Percentiles rank a stretch among this genome's conserved stretches.
phyloP scores from a whole-genome alignment of 2,888 invertebrate species.

The Hirtodrosophila duncani region DNA sequence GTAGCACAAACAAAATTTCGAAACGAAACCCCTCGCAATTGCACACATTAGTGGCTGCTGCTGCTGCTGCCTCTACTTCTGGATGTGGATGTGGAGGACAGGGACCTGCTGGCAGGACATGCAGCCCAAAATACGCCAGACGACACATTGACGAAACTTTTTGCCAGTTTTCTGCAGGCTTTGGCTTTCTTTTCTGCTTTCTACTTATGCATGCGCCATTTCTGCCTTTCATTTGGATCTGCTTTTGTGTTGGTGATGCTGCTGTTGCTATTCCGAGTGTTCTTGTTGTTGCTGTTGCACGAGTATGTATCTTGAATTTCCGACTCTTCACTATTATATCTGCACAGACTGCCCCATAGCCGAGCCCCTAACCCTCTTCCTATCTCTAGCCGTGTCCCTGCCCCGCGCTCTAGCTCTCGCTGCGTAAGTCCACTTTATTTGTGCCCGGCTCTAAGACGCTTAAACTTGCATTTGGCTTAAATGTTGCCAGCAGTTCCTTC shows the following conservation, averaged over 20 bases:
- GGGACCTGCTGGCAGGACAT: constrained; percentile 15
- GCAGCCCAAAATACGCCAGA: constrained; percentile 28
- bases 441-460: constrained; percentile 53
- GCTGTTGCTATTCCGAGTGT: too few species aligned
- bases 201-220: constrained; percentile 25
- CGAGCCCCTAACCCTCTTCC: constrained; percentile 5
- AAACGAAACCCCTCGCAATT: constrained; percentile 48
- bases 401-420: constrained; percentile 17
- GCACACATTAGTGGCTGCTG: constrained; percentile 59
- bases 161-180: constrained; percentile 35
- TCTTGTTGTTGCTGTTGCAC: too few species aligned
- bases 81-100: constrained; percentile 5
- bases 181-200: constrained; percentile 22
- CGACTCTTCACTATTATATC: constrained; percentile 11
- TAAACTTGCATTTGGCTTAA: constrained; percentile 68
- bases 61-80: constrained; percentile 3
- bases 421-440: constrained; percentile 66
- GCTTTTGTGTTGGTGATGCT: constrained; percentile 34
- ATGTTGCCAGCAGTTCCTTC: constrained; percentile 60
- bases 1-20: constrained; percentile 37
- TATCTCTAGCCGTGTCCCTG: constrained; percentile 8
- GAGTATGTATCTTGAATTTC: too few species aligned
- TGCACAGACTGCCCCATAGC: too few species aligned
- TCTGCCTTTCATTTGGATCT: constrained; percentile 36
- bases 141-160: constrained; percentile 58